Evolutionary conservation across 2,113 vertebrate species (phyloP).

Genomic region (Sylvilagus bachmani): DNA sequence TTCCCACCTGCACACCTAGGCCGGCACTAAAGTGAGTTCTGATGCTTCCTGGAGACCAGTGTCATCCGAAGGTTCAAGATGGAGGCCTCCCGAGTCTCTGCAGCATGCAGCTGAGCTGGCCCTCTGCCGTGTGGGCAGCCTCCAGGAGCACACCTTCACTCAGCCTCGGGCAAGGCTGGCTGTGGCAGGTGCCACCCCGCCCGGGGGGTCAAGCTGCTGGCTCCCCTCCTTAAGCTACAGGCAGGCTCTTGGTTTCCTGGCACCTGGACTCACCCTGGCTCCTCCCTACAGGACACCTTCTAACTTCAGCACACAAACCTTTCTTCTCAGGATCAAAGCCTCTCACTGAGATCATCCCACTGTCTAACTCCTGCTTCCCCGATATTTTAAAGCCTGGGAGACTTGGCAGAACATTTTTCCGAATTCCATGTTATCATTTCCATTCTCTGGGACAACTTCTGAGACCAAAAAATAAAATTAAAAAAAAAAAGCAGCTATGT

Average conservation of each 20-base stretch:
- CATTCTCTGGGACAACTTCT: neutral
- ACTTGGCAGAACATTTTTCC: constrained; percentile 32
- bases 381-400: neutral
- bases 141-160: neutral
- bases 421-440: constrained; percentile 43
- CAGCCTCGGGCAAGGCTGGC: neutral
- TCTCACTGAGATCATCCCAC: neutral
- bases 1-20: neutral
- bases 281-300: neutral
- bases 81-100: neutral
- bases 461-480: constrained; percentile 51
- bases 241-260: neutral
- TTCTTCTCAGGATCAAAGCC: neutral
- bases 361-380: neutral
- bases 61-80: neutral
- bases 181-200: neutral
- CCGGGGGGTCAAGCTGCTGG: neutral
- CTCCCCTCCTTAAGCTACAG: neutral
- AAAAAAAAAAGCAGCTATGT: constrained; percentile 41
- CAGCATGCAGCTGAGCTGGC: neutral
- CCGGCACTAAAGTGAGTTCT: constrained; percentile 6
- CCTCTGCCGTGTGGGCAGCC: neutral
- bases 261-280: neutral
- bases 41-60: neutral
- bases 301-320: neutral